Evolutionary conservation across 2,797 vertebrate genomes (phyloP).

Genomic region (Enteromius fasciolatus): DNA sequence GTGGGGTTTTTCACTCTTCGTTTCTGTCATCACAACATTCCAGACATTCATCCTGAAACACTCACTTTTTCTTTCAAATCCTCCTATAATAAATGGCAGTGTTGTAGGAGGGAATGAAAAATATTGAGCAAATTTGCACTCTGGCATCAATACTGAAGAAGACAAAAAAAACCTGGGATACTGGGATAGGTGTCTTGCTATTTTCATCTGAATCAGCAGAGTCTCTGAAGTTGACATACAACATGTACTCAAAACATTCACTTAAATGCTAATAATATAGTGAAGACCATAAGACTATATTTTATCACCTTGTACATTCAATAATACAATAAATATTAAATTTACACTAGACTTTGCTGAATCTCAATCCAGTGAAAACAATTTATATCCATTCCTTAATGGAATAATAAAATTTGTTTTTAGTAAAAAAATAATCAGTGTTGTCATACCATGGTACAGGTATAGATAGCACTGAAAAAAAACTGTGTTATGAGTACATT

Average conservation of each 20-base stretch:
- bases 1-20: too few species aligned
- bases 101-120: too few species aligned
- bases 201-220: background rate
- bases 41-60: background rate
- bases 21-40: background rate
- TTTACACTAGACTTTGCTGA: background rate
- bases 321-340: background rate
- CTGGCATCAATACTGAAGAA: too few species aligned
- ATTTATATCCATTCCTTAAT: background rate
- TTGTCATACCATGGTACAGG: background rate
- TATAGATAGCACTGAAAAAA: background rate
- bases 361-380: background rate
- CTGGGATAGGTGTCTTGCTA: background rate
- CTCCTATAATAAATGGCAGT: background rate
- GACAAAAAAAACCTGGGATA: too few species aligned
- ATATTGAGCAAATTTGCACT: too few species aligned
- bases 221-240: background rate
- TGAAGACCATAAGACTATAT: background rate
- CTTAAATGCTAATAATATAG: background rate
- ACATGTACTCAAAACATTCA: background rate
- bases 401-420: background rate
- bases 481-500: slow-evolving; percentile 15
- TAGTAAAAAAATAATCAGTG: background rate
- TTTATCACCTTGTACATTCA: background rate
- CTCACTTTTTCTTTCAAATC: background rate